A percentile compares a stretch with the other conserved stretches of the same genome.
Conservation (phyloP, 2,888 invertebrate genomes). For the Lycophotia porphyrea region DNA sequence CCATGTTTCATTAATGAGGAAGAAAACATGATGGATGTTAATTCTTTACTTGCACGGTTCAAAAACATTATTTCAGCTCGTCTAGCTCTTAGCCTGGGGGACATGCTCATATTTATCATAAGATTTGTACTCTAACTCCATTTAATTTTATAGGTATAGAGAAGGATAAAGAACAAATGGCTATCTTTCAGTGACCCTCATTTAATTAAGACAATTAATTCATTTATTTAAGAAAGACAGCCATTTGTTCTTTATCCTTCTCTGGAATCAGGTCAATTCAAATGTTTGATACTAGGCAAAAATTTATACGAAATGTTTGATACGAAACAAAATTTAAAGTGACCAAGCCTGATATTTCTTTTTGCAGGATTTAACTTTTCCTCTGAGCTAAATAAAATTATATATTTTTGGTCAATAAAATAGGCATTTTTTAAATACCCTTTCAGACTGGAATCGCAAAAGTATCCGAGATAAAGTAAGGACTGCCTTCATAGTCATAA, state of each 20-base stretch:
- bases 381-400: accelerated
- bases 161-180: too few species aligned
- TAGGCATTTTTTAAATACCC: neutral
- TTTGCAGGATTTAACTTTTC: neutral
- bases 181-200: too few species aligned
- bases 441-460: neutral
- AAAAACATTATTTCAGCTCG: neutral
- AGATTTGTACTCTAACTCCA: neutral
- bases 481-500: too few species aligned
- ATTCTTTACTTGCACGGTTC: neutral
- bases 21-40: neutral
- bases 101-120: neutral
- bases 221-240: too few species aligned
- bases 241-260: neutral
- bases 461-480: neutral
- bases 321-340: neutral
- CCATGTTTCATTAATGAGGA: neutral
- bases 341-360: neutral
- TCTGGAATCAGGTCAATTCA: neutral
- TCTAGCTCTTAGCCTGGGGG: too few species aligned
- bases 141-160: neutral
- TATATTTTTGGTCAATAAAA: neutral
- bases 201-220: too few species aligned
- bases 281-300: neutral
- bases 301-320: neutral